These are phyloP conservation scores for Stichopus chloronotus DNA, from an alignment of 35 echinoderm and acorn worm genomes.

Conservation along the genomic window DNA sequence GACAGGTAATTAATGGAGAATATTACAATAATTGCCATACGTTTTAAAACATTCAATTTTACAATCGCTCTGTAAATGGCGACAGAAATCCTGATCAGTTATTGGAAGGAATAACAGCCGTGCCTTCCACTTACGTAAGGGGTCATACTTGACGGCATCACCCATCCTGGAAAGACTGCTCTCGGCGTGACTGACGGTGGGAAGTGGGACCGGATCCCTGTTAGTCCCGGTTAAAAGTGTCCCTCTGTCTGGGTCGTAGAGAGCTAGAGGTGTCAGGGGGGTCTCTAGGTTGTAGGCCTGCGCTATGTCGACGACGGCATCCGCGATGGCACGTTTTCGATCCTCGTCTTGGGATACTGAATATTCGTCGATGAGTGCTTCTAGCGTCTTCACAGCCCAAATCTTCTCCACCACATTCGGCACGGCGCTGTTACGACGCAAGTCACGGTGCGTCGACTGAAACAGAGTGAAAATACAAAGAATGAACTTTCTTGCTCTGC, in stretches of 20 bases:
- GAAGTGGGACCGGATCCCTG: conserved; percentile 61
- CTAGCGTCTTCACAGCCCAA: conserved; percentile 76
- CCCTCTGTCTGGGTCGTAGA: conserved; percentile 58
- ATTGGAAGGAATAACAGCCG: too few species aligned
- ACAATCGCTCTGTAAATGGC: too few species aligned
- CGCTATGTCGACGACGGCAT: conserved; percentile 68
- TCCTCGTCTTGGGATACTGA: conserved; percentile 70
- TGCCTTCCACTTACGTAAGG: conserved; percentile 29
- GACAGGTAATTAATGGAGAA: too few species aligned
- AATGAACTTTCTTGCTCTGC: background rate
- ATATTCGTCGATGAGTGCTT: conserved; percentile 79
- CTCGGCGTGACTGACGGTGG: conserved; percentile 67
- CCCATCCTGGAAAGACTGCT: conserved; percentile 51
- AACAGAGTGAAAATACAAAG: background rate
- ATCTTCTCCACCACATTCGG: conserved; percentile 78
- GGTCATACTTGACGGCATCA: conserved; percentile 32
- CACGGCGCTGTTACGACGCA: conserved; percentile 56
- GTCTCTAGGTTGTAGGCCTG: conserved; percentile 81
- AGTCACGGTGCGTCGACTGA: conserved; percentile 65
- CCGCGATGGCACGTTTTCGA: conserved; percentile 60
- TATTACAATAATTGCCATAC: too few species aligned
- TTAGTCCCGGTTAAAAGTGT: conserved; percentile 38
- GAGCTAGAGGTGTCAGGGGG: conserved; percentile 76
- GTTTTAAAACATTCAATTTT: too few species aligned
- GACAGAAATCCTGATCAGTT: too few species aligned